These are phyloP conservation scores for Eulithis prunata DNA, from an alignment of 2,888 invertebrate species.

Conservation along the genomic window DNA sequence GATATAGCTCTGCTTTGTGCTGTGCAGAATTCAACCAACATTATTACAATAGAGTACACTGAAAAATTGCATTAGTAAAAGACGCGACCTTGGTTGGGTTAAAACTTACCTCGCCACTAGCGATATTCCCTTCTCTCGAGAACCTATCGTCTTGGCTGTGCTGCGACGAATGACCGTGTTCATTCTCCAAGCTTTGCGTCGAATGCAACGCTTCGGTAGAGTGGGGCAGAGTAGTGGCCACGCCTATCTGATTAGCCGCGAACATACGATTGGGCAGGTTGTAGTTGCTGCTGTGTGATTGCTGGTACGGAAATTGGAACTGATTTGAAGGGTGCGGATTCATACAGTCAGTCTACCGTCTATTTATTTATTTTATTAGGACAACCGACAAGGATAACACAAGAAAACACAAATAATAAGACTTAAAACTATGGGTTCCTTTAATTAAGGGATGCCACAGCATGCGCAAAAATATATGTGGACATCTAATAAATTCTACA, in stretches of 20 bases:
- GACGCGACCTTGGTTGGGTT: not conserved
- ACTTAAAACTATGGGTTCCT: too few species aligned
- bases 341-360: too few species aligned
- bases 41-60: not conserved
- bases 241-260: conserved; percentile 79
- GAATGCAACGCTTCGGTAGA: conserved; percentile 58
- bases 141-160: conserved; percentile 70
- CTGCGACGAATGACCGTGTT: conserved; percentile 55
- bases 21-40: too few species aligned
- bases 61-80: not conserved
- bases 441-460: too few species aligned
- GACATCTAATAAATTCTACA: too few species aligned
- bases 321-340: too few species aligned
- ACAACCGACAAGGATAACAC: too few species aligned
- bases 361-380: too few species aligned
- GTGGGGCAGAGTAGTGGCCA: conserved; percentile 78
- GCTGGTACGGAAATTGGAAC: conserved; percentile 55
- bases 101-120: conserved; percentile 57
- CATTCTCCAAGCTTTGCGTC: conserved; percentile 57
- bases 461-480: too few species aligned
- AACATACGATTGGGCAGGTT: conserved; percentile 70
- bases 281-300: conserved; percentile 63
- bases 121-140: conserved; percentile 58
- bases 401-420: too few species aligned
- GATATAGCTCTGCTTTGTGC: too few species aligned